phyloP scores from a whole-genome alignment of 1,140 invertebrate species.

The Lepidurus couesii region DNA sequence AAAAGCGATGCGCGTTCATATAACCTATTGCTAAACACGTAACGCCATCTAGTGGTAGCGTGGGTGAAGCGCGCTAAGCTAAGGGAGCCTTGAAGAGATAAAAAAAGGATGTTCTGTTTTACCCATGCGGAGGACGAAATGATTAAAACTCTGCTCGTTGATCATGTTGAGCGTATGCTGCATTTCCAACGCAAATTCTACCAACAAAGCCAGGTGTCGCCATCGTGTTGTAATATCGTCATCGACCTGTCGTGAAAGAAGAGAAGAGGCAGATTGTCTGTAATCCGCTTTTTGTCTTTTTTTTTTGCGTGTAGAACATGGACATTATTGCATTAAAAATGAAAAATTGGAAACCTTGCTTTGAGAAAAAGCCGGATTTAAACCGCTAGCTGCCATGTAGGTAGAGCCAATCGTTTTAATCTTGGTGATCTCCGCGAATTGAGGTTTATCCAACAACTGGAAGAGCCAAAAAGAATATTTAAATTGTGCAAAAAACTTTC shows the following conservation, averaged over 20 bases:
- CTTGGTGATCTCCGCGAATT: conserved; percentile 83
- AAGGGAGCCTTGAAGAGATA: background rate
- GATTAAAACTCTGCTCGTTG: conserved; percentile 92
- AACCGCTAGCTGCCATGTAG: conserved; percentile 93
- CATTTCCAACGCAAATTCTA: conserved; percentile 84
- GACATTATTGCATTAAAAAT: background rate
- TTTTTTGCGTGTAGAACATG: too few species aligned
- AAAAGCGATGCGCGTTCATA: background rate
- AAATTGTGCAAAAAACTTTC: background rate
- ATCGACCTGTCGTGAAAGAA: conserved; percentile 45
- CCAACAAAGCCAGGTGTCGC: conserved; percentile 74
- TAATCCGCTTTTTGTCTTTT: too few species aligned
- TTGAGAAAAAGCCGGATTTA: conserved; percentile 53
- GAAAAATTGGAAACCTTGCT: background rate
- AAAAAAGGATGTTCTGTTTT: conserved; percentile 36
- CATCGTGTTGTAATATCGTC: conserved; percentile 66
- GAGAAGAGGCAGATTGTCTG: background rate
- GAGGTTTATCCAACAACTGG: conserved; percentile 72
- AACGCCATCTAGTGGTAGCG: background rate
- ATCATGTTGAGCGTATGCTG: conserved; percentile 82
- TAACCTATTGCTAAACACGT: background rate
- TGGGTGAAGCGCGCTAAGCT: too few species aligned
- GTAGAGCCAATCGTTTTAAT: conserved; percentile 97
- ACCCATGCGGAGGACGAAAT: conserved; percentile 88
- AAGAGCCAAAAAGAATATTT: conserved; percentile 39